Conservation (phyloP, 2,888 invertebrate genomes). For the Scaptomyza cyrtandrae region DNA sequence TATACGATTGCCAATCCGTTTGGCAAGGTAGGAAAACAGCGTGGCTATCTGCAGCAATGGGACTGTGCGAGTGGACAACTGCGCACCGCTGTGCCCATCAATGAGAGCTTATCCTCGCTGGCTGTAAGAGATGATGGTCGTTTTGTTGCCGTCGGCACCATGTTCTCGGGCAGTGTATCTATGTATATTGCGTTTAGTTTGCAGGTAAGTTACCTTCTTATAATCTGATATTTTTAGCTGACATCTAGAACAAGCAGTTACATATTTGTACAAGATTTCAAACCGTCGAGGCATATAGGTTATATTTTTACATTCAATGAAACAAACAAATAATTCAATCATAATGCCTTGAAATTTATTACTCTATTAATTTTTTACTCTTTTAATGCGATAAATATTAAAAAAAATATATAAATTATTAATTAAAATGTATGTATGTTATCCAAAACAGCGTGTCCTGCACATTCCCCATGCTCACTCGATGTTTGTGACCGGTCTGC, state of each 20-base stretch:
- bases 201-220: conserved; percentile 86
- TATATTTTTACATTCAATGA: no score
- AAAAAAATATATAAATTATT: no score
- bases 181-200: conserved; percentile 96
- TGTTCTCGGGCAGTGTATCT: conserved; percentile 96
- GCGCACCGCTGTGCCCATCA: conserved; percentile 86
- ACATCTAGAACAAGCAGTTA: no score
- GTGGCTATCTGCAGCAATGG: conserved; percentile 93
- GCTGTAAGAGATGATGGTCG: conserved; percentile 96
- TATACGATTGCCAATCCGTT: conserved; percentile 93
- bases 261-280: no score
- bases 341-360: no score
- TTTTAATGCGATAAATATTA: no score
- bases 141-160: conserved; percentile 96
- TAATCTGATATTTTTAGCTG: no score
- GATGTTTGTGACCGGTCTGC: conserved; percentile 98
- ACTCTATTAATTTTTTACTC: no score
- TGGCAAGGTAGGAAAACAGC: conserved; percentile 88
- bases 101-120: conserved; percentile 92
- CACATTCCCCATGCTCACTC: conserved; percentile 94
- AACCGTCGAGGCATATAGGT: no score
- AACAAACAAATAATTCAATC: no score
- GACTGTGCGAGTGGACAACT: conserved; percentile 87
- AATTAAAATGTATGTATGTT: conserved; percentile 15
- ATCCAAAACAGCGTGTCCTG: conserved; percentile 89